Evolutionary conservation across 2,888 invertebrate species (phyloP), one percentile per base, ranked within the genome.

Genomic region (Tiphia femorata): DNA sequence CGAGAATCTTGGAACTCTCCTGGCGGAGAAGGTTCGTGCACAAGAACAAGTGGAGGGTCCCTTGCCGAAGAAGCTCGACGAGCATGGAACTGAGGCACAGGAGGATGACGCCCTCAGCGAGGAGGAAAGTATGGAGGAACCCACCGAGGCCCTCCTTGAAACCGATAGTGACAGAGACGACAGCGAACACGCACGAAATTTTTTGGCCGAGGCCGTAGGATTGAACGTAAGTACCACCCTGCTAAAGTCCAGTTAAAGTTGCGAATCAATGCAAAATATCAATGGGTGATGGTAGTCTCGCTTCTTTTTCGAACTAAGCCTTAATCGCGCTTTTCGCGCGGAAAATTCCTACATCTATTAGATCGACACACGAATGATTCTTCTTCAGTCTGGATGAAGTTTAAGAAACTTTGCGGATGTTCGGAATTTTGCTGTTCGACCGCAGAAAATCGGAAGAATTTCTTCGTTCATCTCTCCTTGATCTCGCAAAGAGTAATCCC

Each of bases 1-100:
- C 79, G 94, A 94, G 81, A 92, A 91, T 76, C 92, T 94, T 72
- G 93, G 93, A 0, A 90, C 91, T 0, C 85, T 93, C 44, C 84
- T 94, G 49, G 79, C 77, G 1, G 79, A 80, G 47, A 78, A 73
- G 55, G 81, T 70, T 17, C 71, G 76, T 46, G 75, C 70, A 1
- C 77, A 80, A 54, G 75, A 76, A 40, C 67, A 70, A 43, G 75
- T 61, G 12, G 79, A 78, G 48, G 79, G 77, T 33, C 77, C 80
- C 8, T 51, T 76, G 23, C 77, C 78, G 2, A 43, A 55, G 43
- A 70, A 62, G 62, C 85, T 83, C 49, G 67, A 75, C 2, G 84
- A 84, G 35, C 75, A 85, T 44, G 77, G 84, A 7, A 84, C 83
- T 40, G 82, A 81, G 3, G 86, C 86, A 12, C 73, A 80, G 67